Conservation (phyloP, 2,888 invertebrate species). For the Nomada fabriciana region DNA sequence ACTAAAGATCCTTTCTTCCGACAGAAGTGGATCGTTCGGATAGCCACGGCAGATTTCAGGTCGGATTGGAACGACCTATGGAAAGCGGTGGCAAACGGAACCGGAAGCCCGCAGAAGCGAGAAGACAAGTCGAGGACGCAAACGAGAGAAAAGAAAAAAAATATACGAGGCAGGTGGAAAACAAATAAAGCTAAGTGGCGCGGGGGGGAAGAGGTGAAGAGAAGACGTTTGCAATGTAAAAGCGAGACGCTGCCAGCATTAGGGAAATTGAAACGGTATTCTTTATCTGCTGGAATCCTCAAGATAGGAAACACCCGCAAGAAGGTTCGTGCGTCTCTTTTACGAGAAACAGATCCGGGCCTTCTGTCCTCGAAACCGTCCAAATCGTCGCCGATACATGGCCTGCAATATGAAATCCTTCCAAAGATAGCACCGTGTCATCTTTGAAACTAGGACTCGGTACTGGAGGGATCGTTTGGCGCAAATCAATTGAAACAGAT, state of each 20-base stretch:
- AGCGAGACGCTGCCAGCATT: constrained; percentile 78
- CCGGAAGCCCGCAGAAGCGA: constrained; percentile 12
- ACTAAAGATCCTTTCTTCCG: constrained; percentile 55
- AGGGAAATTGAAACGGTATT: constrained; percentile 83
- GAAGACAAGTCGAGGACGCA: background rate
- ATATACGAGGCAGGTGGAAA: constrained; percentile 38
- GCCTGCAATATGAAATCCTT: background rate
- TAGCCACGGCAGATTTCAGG: constrained; percentile 20
- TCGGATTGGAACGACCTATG: constrained; percentile 16
- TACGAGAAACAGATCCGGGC: constrained; percentile 9
- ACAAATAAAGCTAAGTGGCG: constrained; percentile 66
- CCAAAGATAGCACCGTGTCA: background rate
- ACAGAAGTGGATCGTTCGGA: constrained; percentile 9
- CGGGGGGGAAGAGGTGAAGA: constrained; percentile 15
- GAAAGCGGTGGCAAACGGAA: constrained; percentile 21
- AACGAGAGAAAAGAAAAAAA: constrained; percentile 1
- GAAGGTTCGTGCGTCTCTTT: constrained; percentile 41
- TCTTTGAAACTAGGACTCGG: background rate
- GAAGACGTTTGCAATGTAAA: constrained; percentile 70
- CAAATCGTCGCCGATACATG: constrained; percentile 35
- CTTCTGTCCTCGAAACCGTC: constrained; percentile 16
- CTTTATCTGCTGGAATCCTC: constrained; percentile 72
- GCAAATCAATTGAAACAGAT: too few species aligned
- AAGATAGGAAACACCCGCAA: constrained; percentile 33
- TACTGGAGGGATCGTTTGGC: too few species aligned